Base-by-base conservation (phyloP, 2,888 invertebrate genomes). In the Protula sp. region DNA sequence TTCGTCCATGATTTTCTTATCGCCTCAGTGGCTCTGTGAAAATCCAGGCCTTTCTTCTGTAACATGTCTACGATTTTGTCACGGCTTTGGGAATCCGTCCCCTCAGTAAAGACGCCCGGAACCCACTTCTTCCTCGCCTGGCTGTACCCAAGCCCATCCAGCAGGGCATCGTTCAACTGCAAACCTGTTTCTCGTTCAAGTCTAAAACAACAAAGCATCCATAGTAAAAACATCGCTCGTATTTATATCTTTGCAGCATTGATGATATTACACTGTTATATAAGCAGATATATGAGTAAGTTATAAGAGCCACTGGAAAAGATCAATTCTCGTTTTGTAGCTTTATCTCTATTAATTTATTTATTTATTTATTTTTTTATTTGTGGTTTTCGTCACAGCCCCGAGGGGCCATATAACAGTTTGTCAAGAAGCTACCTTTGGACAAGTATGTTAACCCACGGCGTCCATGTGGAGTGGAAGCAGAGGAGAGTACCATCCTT, bases 401-500 rank as follows among this genome's bases (percentile, higher is more conserved):
- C n/a, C n/a, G n/a, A n/a, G n/a, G n/a, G n/a, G n/a, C n/a, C n/a
- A n/a, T n/a, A n/a, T n/a, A n/a, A n/a, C n/a, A n/a, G n/a, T n/a
- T 14, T 14, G 1, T 9, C 53, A 24, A n/a, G 24, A 55, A 60
- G 67, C 55, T 61, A 80, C 81, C 75, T 79, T 64, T 70, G 65
- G 22, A 74, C 73, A 1, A 82, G 67, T 26, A 70, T 66, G 30
- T 74, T 70, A 3, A 77, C 70, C 82, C 82, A 83, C 3, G 81
- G 75, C 14, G 77, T 70, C 78, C 82, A 82, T 71, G 78, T 76
- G 27, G 75, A 72, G 61, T 83, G 75, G 59, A 81, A 79, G 67
- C 81, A 82, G 26, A 83, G 70, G 30, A 83, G 70, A 2, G 83
- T 83, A 2, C 83, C 83, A 65, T 82, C 81, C 58, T 83, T 81